Evolutionary conservation across 1,140 invertebrate genomes (phyloP), one percentile per base, ranked within the genome.

Genomic region (Neodiprion pinetum): DNA sequence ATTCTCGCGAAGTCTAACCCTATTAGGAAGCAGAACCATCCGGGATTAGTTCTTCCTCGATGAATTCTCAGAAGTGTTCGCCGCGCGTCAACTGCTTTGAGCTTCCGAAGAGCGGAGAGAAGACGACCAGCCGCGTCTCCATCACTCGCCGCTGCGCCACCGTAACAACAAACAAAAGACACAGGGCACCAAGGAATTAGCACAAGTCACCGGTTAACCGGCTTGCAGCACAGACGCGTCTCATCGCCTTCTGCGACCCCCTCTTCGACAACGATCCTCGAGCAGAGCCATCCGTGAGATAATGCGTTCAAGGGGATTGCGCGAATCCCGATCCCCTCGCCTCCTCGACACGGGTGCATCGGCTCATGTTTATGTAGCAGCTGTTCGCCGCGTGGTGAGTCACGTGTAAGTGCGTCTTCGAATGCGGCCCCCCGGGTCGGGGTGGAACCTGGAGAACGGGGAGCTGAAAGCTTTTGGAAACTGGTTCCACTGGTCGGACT

Each of bases 281-380:
- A 61, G 53, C 53, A 61, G 11, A 61, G 53, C n/a, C n/a, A 61
- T 61, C 53, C 53, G 53, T 61, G 53, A 61, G 53, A 61, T 61
- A 61, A 61, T 61, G 53, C 53, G n/a, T 14, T 61, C 11, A 9
- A 12, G n/a, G 53, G n/a, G 53, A 61, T 40, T 17, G 53, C 53
- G 53, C 11, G 11, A 11, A 40, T 61, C 53, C n/a, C 53, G 53
- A 11, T 61, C 53, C n/a, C 53, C 53, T 61, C 53, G 11, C 53
- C 53, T 61, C 53, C 53, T 61, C 5, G 53, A 40, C 28, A 40
- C 28, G 28, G 28, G 28, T 40, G 28, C 28, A 40, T 40, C 28
- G 28, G 53, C 53, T 61, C 53, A 61, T 61, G 53, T 61, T 61
- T 61, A 61, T 61, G 53, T 61, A 61, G 53, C 53, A 61, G 53